Evolutionary conservation across 2,113 vertebrate genomes (phyloP).

Genomic region (Alouatta palliata): DNA sequence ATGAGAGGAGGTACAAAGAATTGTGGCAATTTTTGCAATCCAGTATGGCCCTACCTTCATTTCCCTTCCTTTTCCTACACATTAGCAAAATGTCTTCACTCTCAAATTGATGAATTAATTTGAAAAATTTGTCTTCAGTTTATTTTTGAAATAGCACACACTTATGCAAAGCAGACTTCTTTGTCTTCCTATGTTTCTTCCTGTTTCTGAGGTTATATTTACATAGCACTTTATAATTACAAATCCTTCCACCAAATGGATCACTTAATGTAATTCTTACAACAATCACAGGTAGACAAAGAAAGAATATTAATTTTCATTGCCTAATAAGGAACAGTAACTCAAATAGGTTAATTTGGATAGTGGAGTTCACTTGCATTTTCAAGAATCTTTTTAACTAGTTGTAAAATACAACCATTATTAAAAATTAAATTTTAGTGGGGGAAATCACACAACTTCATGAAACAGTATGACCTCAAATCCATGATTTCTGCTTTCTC

Average conservation of each 20-base stretch:
- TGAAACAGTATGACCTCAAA: too few relatives aligned
- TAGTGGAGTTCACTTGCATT: not conserved
- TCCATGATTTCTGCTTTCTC: too few relatives aligned
- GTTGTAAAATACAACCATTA: not conserved
- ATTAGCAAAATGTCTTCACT: not conserved
- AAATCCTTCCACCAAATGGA: not conserved
- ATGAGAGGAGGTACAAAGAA: not conserved
- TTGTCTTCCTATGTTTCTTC: not conserved
- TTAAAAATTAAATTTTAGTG: not conserved
- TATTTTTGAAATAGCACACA: not conserved
- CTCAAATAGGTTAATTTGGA: not conserved
- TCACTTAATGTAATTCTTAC: not conserved
- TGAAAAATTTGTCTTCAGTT: not conserved
- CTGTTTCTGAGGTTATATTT: not conserved
- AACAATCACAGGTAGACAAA: not conserved
- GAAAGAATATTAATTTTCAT: slow-evolving; percentile 18
- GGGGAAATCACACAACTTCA: too few relatives aligned
- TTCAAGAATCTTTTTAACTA: not conserved
- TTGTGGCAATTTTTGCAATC: not conserved
- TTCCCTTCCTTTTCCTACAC: not conserved
- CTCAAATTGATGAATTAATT: not conserved
- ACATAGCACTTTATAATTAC: not conserved
- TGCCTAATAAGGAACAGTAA: not conserved
- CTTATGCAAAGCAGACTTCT: not conserved
- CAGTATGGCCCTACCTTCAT: not conserved